Percentiles rank a stretch among this genome's conserved stretches.
Conservation (phyloP, 2,797 vertebrate genomes). For the Pipistrellus pygmaeus region DNA sequence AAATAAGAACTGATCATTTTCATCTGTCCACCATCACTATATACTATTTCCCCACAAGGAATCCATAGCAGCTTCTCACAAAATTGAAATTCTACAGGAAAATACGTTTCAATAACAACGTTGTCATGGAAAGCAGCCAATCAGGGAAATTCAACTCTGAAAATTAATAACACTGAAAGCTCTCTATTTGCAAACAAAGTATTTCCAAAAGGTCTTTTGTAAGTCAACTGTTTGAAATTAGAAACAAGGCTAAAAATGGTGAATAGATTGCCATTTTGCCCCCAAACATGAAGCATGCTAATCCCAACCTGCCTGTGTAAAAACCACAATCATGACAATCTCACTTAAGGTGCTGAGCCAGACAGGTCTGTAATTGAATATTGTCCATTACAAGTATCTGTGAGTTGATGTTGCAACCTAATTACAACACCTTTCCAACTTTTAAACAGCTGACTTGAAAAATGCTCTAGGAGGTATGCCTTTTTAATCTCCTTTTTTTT, state of each 20-base stretch:
- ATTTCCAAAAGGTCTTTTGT: conserved; percentile 70
- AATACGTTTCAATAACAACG: conserved; percentile 58
- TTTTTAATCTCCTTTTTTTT: background rate
- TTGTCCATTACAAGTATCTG: conserved; percentile 48
- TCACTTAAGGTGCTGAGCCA: conserved; percentile 60
- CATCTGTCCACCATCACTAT: conserved; percentile 16
- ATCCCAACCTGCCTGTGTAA: conserved; percentile 68
- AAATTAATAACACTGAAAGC: conserved; percentile 76
- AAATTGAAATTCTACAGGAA: conserved; percentile 57
- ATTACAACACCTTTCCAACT: conserved; percentile 46
- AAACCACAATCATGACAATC: conserved; percentile 58
- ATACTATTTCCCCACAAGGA: background rate
- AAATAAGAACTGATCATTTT: conserved; percentile 66
- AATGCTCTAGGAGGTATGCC: conserved; percentile 10
- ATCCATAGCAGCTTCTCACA: conserved; percentile 57
- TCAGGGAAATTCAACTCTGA: conserved; percentile 55
- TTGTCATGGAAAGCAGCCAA: conserved; percentile 68
- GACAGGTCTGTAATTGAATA: conserved; percentile 70
- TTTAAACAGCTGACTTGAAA: conserved; percentile 58
- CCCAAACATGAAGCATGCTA: conserved; percentile 53
- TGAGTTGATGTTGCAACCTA: conserved; percentile 70
- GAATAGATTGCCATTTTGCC: conserved; percentile 43
- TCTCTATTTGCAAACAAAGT: conserved; percentile 74
- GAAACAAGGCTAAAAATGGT: conserved; percentile 55
- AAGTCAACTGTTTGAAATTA: conserved; percentile 73